Conservation (phyloP, 2,888 invertebrate species). For the Halictus quadricinctus region DNA sequence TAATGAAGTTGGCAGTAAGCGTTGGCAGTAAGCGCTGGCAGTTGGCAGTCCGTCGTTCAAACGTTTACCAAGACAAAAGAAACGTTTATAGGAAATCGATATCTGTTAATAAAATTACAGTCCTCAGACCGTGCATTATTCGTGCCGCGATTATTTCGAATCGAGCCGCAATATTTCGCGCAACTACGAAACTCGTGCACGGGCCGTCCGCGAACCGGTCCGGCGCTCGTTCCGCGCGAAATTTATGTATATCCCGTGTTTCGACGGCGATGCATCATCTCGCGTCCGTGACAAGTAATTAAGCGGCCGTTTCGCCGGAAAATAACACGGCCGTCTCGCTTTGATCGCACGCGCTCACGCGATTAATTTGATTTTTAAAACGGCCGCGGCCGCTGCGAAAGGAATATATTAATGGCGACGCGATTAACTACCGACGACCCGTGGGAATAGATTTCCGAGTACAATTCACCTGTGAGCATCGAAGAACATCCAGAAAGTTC, state of each 20-base stretch:
- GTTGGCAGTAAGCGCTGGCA: no score
- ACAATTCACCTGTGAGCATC: not conserved
- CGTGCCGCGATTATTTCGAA: constrained; percentile 38
- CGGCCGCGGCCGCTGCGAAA: not conserved
- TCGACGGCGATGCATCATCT: constrained; percentile 49
- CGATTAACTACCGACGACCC: not conserved
- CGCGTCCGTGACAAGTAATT: constrained; percentile 50
- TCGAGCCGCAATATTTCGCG: constrained; percentile 36
- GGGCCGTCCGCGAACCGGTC: not conserved
- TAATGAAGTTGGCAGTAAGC: not conserved
- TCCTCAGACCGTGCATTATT: not conserved
- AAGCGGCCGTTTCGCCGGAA: constrained; percentile 32
- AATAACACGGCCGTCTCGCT: constrained; percentile 25
- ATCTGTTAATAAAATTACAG: constrained; percentile 23
- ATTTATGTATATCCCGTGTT: constrained; percentile 47
- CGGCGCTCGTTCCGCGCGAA: constrained; percentile 23
- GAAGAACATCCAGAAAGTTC: not conserved
- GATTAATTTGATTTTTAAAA: constrained; percentile 48
- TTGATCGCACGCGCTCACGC: constrained; percentile 26
- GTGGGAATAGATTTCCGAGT: not conserved
- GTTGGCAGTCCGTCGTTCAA: not conserved
- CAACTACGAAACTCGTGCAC: constrained; percentile 43
- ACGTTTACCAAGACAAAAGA: not conserved
- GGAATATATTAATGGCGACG: constrained; percentile 36
- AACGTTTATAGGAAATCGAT: not conserved